Base-by-base conservation (phyloP, 2,113 vertebrate genomes). In the Passer domesticus region DNA sequence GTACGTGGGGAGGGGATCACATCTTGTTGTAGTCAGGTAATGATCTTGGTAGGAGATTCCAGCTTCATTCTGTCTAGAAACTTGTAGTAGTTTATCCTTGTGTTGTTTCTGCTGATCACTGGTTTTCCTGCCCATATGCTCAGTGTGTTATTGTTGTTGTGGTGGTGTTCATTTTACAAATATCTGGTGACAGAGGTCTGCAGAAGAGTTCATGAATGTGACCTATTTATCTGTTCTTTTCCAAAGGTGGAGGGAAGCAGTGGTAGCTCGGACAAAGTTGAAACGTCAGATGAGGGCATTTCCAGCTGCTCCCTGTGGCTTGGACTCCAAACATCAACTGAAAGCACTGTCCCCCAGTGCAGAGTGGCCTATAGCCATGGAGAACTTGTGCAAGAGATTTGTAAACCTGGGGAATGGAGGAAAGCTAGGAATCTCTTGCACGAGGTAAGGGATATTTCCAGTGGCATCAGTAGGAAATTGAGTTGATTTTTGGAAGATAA, bases 201-300 rank as follows among this genome's bases (percentile, higher is more conserved):
- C 41, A 35, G 21, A 81, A 59, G 35, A 39, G 46, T 58, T 69
- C 16, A 33, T 41, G 55, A 30, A 62, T 13, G 13, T 47, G 37
- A 33, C 20, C 7, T 52, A 0, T 80, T 58, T n/a, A 11, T 75
- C 9, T 78, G 0, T 33, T 73, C 16, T 89, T 9, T 83, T 69
- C 16, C 60, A 62, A 98, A 98, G 99, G 97, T 99, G 99, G 99
- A 98, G 98, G 37, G 98, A 99, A 20, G 99, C 99, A 55, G 98
- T 99, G 2, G 96, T 98, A 10, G 98, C 99, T 25, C 98, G 99
- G 31, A 98, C 98, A 35, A 99, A 98, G 92, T 80, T 99, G 89
- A 99, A 98, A 96, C 97, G 98, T 84, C 99, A 99, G 92, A 99
- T 99, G 99, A 98, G 98, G 83, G 98, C 98, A 2, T 99, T 99